phyloP scores from a whole-genome alignment of 2,113 vertebrate genomes.

The Neogale vison region DNA sequence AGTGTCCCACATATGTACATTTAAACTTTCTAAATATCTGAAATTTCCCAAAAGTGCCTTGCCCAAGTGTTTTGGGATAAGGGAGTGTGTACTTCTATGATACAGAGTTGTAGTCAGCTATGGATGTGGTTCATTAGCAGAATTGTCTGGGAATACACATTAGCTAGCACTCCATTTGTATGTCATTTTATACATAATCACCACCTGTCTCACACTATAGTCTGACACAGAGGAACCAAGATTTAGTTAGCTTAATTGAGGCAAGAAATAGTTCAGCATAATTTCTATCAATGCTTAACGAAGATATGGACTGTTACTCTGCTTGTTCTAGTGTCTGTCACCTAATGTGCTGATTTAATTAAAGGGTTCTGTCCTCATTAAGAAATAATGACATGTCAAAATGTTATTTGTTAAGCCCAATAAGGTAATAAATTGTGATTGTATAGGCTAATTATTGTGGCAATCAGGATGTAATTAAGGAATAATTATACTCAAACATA shows the following conservation, averaged over 20 bases:
- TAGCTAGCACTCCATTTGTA: not conserved
- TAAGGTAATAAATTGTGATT: slow-evolving; percentile 10
- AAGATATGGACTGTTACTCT: not conserved
- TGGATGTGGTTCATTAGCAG: not conserved
- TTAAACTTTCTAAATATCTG: not conserved
- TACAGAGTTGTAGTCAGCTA: not conserved
- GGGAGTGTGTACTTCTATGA: fast-evolving
- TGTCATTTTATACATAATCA: not conserved
- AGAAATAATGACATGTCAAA: slow-evolving; percentile 42
- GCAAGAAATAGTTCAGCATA: not conserved
- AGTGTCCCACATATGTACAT: not conserved
- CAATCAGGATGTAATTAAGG: not conserved
- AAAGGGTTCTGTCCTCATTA: not conserved
- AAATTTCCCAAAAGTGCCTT: not conserved
- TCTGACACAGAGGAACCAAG: not conserved
- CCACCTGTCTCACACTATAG: not conserved
- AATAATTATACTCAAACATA: not conserved
- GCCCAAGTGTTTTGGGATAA: not conserved
- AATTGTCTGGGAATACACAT: not conserved
- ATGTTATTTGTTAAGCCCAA: slow-evolving; percentile 10
- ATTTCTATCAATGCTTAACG: not conserved
- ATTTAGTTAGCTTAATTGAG: not conserved
- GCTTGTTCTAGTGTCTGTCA: not conserved
- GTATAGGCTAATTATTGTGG: slow-evolving; percentile 20
- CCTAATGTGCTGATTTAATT: slow-evolving; percentile 19